phyloP scores from a whole-genome alignment of 2,888 invertebrate species.

The Acrobasis repandana region DNA sequence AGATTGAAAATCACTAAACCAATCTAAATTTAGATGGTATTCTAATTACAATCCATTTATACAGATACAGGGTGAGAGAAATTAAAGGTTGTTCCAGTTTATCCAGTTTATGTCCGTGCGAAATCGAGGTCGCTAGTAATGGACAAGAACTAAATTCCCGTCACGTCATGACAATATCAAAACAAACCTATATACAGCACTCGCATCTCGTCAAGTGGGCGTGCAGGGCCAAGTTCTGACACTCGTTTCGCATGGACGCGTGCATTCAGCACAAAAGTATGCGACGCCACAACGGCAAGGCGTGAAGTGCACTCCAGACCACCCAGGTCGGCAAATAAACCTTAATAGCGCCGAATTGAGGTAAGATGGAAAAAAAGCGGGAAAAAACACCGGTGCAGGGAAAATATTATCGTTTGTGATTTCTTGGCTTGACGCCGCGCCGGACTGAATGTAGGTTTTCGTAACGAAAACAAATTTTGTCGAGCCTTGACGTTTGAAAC shows the following conservation, averaged over 20 bases:
- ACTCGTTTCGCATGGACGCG: conserved; percentile 22
- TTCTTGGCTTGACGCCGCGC: conserved; percentile 6
- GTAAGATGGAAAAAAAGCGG: conserved; percentile 44
- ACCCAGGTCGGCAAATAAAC: conserved; percentile 52
- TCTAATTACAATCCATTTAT: too few species aligned
- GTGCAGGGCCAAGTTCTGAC: conserved; percentile 8
- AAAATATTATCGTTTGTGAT: conserved; percentile 24
- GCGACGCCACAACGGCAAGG: conserved; percentile 28
- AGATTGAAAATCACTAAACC: too few species aligned
- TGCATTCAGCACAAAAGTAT: conserved; percentile 22
- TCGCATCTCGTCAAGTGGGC: conserved; percentile 3
- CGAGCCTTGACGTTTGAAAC: too few species aligned
- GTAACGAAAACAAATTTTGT: neutral
- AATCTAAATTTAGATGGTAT: too few species aligned
- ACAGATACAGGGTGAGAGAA: too few species aligned
- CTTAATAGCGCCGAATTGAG: conserved; percentile 51
- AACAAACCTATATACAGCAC: conserved; percentile 2
- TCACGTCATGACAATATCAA: neutral
- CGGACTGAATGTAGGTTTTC: conserved; percentile 3
- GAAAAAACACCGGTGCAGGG: conserved; percentile 17
- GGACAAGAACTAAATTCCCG: neutral
- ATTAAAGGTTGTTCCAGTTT: too few species aligned
- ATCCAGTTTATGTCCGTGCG: too few species aligned
- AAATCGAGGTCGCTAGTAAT: neutral
- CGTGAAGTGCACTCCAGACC: conserved; percentile 56